These are phyloP conservation scores for Parauchenoglanis punctatus DNA, from an alignment of 2,797 vertebrate species.

Conservation along the genomic window DNA sequence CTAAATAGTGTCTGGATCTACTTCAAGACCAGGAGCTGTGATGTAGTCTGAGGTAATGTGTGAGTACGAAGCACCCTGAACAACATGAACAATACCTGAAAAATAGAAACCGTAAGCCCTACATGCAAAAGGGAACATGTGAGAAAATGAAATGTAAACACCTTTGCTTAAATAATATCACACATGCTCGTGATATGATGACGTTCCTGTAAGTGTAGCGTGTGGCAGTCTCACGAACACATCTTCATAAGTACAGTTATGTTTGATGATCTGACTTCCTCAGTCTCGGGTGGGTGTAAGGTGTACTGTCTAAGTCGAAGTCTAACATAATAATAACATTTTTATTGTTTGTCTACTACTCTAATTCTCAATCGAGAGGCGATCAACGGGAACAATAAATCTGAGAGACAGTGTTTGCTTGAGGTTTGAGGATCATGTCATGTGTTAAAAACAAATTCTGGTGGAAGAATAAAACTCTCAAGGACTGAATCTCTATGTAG, in stretches of 20 bases:
- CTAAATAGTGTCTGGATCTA: not conserved
- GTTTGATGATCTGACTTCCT: not conserved
- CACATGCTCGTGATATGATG: not conserved
- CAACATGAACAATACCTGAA: not conserved
- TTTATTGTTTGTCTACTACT: not conserved
- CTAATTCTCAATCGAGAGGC: not conserved
- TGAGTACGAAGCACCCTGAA: not conserved
- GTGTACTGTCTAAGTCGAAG: not conserved
- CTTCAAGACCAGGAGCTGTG: not conserved
- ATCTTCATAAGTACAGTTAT: not conserved
- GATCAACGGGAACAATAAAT: not conserved
- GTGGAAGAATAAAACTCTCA: not conserved
- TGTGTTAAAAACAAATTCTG: too few relatives aligned
- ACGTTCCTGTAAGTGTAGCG: not conserved
- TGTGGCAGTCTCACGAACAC: not conserved
- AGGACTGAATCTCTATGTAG: not conserved
- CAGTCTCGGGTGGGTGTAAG: not conserved
- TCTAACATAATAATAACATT: not conserved
- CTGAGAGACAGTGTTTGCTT: not conserved
- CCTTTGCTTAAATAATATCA: not conserved
- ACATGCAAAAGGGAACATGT: not conserved
- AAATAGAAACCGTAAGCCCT: not conserved
- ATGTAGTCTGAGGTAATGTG: not conserved
- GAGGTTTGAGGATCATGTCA: not conserved
- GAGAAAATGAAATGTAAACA: not conserved